Percentiles rank a stretch among this genome's conserved stretches.
Evolutionary conservation across 2,888 invertebrate genomes (phyloP).

Genomic region (Ectemnius cavifrons): DNA sequence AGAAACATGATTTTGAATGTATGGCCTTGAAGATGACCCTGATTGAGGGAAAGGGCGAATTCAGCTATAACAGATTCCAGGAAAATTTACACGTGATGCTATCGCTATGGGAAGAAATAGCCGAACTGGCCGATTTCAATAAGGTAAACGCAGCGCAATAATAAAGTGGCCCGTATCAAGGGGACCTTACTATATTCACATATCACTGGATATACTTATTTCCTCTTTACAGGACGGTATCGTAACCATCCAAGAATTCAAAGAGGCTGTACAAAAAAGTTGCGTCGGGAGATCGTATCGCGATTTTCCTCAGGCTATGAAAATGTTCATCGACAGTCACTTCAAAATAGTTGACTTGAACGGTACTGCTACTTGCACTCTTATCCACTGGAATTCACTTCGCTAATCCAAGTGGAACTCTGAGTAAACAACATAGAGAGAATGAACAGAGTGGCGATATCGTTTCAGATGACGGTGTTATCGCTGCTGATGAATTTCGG

Average conservation of each 20-base stretch:
- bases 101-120: conserved; percentile 91
- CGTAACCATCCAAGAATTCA: conserved; percentile 90
- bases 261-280: conserved; percentile 88
- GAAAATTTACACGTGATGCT: conserved; percentile 91
- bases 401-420: background rate
- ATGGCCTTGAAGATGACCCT: conserved; percentile 89
- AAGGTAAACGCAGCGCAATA: conserved; percentile 81
- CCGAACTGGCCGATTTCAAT: conserved; percentile 91
- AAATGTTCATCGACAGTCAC: conserved; percentile 90
- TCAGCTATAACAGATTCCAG: conserved; percentile 84
- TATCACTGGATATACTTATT: background rate
- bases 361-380: conserved; percentile 68
- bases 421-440: too few relatives aligned
- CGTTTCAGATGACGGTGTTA: conserved; percentile 84
- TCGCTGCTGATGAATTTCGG: conserved; percentile 89
- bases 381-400: background rate
- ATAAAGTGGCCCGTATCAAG: background rate
- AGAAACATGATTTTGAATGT: conserved; percentile 90
- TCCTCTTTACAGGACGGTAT: conserved; percentile 84
- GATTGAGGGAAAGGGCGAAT: conserved; percentile 90
- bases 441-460: conserved; percentile 1
- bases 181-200: background rate
- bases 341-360: conserved; percentile 90
- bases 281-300: conserved; percentile 88
- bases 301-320: conserved; percentile 92